Percentiles rank a stretch among this genome's conserved stretches.
Evolutionary conservation across 2,113 vertebrate genomes (phyloP).

Genomic region (Scomber scombrus): DNA sequence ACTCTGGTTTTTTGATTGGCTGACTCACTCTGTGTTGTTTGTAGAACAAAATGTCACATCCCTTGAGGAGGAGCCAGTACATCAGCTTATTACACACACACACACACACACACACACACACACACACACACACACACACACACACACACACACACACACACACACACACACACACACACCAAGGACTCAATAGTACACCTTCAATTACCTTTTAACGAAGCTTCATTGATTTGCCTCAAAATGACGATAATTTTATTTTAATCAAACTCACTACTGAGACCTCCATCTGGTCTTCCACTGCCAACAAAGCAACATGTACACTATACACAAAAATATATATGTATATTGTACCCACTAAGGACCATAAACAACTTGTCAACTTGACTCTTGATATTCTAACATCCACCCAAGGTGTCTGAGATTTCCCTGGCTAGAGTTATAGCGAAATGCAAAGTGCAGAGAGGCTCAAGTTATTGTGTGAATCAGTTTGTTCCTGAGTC

Average conservation of each 20-base stretch:
- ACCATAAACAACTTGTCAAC: background rate
- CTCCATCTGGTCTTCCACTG: background rate
- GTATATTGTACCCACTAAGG: background rate
- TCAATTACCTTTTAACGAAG: conserved; percentile 22
- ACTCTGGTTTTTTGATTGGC: conserved; percentile 4
- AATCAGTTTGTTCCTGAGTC: too few relatives aligned
- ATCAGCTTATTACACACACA: background rate
- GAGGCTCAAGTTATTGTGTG: too few relatives aligned
- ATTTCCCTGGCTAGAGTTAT: too few relatives aligned
- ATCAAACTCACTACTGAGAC: background rate
- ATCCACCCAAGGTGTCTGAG: too few relatives aligned
- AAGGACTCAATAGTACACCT: background rate
- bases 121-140: background rate
- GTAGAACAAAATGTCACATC: conserved; percentile 9
- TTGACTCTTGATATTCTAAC: background rate
- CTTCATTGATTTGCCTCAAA: conserved; percentile 13
- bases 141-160: too few relatives aligned
- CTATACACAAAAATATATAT: background rate
- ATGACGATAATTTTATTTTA: conserved; percentile 4
- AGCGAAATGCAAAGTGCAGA: too few relatives aligned
- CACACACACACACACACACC: too few relatives aligned
- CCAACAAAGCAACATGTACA: background rate
- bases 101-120: conserved; percentile 6
- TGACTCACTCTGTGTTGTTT: conserved; percentile 13
- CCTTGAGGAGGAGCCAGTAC: background rate